Percentiles rank a stretch among this genome's conserved stretches.
These are phyloP conservation scores for Paralichthys olivaceus DNA, from an alignment of 2,113 vertebrate genomes.

Conservation along the genomic window DNA sequence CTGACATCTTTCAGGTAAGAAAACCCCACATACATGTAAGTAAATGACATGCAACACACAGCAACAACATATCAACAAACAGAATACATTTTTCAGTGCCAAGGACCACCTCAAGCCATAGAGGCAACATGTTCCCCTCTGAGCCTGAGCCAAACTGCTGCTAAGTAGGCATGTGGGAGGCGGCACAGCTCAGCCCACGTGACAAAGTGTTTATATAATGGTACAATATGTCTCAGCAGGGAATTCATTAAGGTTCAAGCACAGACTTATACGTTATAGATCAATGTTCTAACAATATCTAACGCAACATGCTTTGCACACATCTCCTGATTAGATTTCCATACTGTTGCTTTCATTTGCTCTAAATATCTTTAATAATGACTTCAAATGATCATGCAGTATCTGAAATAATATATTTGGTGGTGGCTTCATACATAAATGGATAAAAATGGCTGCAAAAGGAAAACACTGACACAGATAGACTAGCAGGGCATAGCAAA, in stretches of 20 bases:
- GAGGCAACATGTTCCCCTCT: conserved; percentile 61
- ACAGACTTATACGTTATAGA: conserved; percentile 55
- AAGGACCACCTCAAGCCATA: conserved; percentile 59
- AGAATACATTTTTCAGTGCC: conserved; percentile 37
- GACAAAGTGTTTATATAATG: conserved; percentile 62
- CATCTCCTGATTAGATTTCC: conserved; percentile 12
- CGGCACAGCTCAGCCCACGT: conserved; percentile 69
- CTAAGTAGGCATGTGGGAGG: conserved; percentile 73
- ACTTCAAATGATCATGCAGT: conserved; percentile 4
- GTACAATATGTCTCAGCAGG: conserved; percentile 40
- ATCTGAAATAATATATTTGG: conserved; percentile 17
- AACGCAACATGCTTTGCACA: conserved; percentile 3
- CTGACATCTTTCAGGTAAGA: conserved; percentile 9
- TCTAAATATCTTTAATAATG: neutral
- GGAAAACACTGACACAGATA: conserved; percentile 11
- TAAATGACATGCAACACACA: conserved; percentile 22
- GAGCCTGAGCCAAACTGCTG: conserved; percentile 66
- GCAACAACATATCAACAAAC: conserved; percentile 21
- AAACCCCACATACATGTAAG: conserved; percentile 25
- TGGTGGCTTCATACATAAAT: conserved; percentile 20
- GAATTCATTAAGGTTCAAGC: conserved; percentile 39
- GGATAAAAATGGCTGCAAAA: conserved; percentile 28
- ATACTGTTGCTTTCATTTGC: neutral
- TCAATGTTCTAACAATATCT: conserved; percentile 21
- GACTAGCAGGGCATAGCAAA: conserved; percentile 16